Evolutionary conservation across 2,113 vertebrate species (phyloP).

Genomic region (Indicator maculatus): DNA sequence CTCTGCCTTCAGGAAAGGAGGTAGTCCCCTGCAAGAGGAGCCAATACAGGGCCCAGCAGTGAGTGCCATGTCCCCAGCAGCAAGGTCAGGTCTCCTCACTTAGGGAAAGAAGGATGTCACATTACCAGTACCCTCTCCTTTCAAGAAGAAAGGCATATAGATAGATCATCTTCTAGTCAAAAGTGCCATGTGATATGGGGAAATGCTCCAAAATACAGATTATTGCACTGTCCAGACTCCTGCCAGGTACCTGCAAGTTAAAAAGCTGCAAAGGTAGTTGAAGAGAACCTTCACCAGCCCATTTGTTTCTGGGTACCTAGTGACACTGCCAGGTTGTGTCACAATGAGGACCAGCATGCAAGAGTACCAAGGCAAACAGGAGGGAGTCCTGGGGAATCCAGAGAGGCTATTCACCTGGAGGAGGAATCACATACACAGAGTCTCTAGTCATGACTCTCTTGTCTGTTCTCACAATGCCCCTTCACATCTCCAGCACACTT

Average conservation of each 20-base stretch:
- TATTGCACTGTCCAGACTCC: neutral
- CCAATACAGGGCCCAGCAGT: neutral
- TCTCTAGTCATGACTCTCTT: neutral
- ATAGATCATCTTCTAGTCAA: neutral
- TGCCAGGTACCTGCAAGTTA: neutral
- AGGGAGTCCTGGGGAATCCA: neutral
- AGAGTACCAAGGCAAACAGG: neutral
- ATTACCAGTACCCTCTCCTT: neutral
- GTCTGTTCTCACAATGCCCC: neutral
- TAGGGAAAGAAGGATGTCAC: neutral
- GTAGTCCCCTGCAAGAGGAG: neutral
- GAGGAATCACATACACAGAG: neutral
- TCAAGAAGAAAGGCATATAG: neutral
- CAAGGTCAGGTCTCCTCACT: neutral
- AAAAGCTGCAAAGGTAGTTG: neutral
- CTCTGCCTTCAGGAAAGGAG: neutral
- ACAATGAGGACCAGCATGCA: neutral
- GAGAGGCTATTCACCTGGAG: neutral
- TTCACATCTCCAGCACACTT: neutral
- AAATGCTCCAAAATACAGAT: neutral
- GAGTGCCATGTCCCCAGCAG: neutral
- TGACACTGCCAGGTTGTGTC: neutral
- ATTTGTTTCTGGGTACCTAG: neutral
- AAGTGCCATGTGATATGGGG: rapidly evolving
- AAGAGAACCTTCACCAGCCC: neutral